phyloP scores from a whole-genome alignment of 2,797 vertebrate genomes.

The Sphenodon punctatus region DNA sequence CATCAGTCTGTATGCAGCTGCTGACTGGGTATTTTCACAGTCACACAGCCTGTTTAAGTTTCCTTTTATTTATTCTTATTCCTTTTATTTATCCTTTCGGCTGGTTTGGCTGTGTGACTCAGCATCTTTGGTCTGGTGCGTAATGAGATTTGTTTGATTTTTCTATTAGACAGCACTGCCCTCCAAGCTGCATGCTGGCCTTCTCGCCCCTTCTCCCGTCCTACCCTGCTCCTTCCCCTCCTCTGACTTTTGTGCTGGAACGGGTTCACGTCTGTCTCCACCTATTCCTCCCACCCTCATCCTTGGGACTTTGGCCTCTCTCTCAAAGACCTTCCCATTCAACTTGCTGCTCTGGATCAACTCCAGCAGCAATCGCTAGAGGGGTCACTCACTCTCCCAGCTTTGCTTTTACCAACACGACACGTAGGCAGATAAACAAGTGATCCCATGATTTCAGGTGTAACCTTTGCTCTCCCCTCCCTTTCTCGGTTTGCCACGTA shows the following conservation, averaged over 20 bases:
- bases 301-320: background rate
- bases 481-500: no score
- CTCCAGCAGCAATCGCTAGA: background rate
- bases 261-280: background rate
- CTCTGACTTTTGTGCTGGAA: background rate
- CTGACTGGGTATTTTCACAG: no score
- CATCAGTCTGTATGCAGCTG: no score
- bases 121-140: background rate
- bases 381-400: background rate
- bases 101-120: background rate
- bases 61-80: no score
- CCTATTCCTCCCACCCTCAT: background rate
- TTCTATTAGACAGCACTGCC: background rate
- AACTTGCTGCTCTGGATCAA: background rate
- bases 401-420: background rate
- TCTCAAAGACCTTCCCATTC: background rate
- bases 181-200: background rate
- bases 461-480: background rate
- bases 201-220: background rate
- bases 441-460: rapidly evolving
- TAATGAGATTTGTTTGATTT: background rate
- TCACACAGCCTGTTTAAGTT: background rate
- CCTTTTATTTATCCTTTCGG: background rate
- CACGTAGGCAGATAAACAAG: background rate
- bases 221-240: background rate